Conservation (phyloP, 1,140 invertebrate genomes). For the Hylyphantes graminicola region DNA sequence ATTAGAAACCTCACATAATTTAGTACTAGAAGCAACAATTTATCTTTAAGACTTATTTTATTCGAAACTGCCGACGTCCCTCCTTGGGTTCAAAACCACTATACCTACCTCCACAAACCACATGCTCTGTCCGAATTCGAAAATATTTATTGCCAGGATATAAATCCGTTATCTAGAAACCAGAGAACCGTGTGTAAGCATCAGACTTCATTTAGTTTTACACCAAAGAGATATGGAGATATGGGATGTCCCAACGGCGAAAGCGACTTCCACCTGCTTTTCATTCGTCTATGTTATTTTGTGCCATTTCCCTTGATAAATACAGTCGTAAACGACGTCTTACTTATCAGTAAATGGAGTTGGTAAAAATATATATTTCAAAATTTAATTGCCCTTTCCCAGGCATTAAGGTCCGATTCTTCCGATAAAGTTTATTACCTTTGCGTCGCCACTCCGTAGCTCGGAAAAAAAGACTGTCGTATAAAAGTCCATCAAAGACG, state of each 20-base stretch:
- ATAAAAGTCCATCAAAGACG: constrained; percentile 27
- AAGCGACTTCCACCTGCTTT: constrained; percentile 17
- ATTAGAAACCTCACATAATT: constrained; percentile 28
- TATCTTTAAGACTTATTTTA: constrained; percentile 42
- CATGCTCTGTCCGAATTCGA: background rate
- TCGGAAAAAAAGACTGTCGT: background rate
- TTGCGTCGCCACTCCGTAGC: background rate
- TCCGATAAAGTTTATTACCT: constrained; percentile 43
- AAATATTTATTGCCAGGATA: constrained; percentile 6
- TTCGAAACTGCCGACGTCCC: background rate
- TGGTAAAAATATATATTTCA: constrained; percentile 38
- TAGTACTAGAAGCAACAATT: background rate
- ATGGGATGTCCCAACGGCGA: background rate
- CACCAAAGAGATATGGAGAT: constrained; percentile 8
- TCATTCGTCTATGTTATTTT: background rate
- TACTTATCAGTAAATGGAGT: constrained; percentile 34
- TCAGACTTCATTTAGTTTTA: constrained; percentile 19
- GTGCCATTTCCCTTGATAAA: constrained; percentile 32
- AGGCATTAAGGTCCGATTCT: constrained; percentile 40
- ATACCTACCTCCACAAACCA: background rate
- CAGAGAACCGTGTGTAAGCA: constrained; percentile 1
- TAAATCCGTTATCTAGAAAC: background rate
- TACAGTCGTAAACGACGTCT: constrained; percentile 37
- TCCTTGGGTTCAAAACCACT: background rate
- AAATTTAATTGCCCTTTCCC: constrained; percentile 42